These are phyloP conservation scores for Callyntrura sp. DNA, from an alignment of 2,888 invertebrate genomes.

Conservation along the genomic window DNA sequence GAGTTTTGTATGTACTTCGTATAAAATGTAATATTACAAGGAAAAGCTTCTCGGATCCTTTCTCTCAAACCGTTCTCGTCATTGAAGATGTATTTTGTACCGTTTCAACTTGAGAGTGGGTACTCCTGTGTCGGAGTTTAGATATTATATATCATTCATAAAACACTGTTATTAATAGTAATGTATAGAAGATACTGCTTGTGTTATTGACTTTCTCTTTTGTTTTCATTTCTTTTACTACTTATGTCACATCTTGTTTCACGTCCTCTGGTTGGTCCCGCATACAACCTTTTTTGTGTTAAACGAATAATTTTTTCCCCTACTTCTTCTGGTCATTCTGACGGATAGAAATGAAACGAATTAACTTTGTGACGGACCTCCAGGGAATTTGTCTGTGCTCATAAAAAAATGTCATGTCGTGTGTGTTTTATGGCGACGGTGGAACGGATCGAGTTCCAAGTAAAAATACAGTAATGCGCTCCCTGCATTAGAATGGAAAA, in stretches of 20 bases:
- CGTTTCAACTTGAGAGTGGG: neutral
- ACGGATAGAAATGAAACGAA: constrained; percentile 19
- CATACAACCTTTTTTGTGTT: neutral
- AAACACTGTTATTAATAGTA: neutral
- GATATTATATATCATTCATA: neutral
- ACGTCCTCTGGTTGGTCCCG: neutral
- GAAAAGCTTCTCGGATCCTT: neutral
- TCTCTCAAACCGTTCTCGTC: neutral
- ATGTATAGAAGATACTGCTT: constrained; percentile 16
- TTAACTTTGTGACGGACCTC: constrained; percentile 13
- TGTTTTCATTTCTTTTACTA: constrained; percentile 48
- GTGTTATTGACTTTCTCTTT: constrained; percentile 55
- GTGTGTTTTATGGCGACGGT: too few relatives aligned
- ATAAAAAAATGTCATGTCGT: neutral
- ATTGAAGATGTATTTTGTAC: neutral
- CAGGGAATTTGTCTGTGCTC: neutral
- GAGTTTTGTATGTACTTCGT: neutral
- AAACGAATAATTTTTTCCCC: neutral
- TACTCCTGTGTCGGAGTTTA: neutral
- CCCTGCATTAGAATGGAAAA: too few relatives aligned
- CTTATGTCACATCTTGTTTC: constrained; percentile 58
- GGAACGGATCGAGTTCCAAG: too few relatives aligned
- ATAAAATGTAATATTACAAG: neutral
- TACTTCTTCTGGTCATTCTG: neutral
- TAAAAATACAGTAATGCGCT: too few relatives aligned